A percentile compares a stretch with the other conserved stretches of the same genome.
Conservation (phyloP, 1,140 invertebrate species). For the Fopius arisanus region DNA sequence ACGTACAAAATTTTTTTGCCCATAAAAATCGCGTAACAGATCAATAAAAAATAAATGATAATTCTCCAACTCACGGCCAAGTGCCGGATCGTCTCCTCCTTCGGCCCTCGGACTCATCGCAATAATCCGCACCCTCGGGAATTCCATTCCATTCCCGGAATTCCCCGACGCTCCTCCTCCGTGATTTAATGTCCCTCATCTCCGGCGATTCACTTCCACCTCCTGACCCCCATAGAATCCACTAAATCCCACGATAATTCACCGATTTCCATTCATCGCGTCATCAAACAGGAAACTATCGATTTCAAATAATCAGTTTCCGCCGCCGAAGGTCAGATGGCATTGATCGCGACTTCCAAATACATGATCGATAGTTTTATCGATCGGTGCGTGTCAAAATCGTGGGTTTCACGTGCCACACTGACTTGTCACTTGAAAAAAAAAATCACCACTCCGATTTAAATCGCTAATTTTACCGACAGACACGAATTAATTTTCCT, state of each 20-base stretch:
- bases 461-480: background rate
- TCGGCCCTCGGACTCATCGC: slow-evolving; percentile 46
- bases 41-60: background rate
- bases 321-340: background rate
- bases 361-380: background rate
- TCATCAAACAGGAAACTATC: background rate
- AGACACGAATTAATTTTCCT: background rate
- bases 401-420: background rate
- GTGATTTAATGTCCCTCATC: slow-evolving; percentile 43
- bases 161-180: slow-evolving; percentile 51
- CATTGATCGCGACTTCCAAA: background rate
- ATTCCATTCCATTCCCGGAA: slow-evolving; percentile 45
- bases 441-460: background rate
- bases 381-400: background rate
- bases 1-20: no score
- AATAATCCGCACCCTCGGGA: slow-evolving; percentile 33
- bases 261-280: no score
- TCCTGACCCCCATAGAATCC: no score
- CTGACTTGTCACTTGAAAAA: background rate
- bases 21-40: no score
- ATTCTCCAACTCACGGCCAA: slow-evolving; percentile 55
- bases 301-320: background rate
- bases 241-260: no score
- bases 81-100: slow-evolving; percentile 56
- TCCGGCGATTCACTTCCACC: background rate